Conservation (phyloP, 2,797 vertebrate genomes). For the Menidia menidia region DNA sequence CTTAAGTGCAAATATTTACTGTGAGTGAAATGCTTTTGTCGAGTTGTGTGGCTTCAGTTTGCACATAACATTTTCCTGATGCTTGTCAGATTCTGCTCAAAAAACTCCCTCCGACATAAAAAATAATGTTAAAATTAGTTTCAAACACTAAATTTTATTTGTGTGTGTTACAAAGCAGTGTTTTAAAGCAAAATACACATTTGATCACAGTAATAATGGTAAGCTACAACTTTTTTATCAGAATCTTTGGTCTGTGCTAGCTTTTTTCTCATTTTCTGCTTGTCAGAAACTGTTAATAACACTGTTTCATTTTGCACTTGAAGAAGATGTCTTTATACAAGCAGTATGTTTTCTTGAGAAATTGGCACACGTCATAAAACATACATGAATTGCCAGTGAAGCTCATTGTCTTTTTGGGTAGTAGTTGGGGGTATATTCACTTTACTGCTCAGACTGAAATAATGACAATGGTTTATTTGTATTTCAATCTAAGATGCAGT, state of each 20-base stretch:
- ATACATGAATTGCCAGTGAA: not conserved
- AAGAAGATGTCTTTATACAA: constrained; percentile 11
- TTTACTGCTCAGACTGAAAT: constrained; percentile 41
- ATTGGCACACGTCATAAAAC: constrained; percentile 9
- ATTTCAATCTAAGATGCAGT: constrained; percentile 14
- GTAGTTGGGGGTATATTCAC: constrained; percentile 42
- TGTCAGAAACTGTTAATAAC: not conserved
- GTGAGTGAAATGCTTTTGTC: not conserved
- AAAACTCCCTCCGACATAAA: not conserved
- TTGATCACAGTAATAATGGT: not conserved
- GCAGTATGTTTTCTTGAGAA: constrained; percentile 1
- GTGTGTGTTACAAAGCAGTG: not conserved
- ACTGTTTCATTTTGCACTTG: not conserved
- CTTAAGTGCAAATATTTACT: not conserved
- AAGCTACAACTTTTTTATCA: not conserved
- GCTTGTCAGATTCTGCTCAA: too few relatives aligned
- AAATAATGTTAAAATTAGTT: not conserved
- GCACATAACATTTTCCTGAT: not conserved
- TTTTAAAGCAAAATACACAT: not conserved
- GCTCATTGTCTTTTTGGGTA: constrained; percentile 8
- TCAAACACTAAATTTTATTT: not conserved
- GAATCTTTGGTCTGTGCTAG: not conserved
- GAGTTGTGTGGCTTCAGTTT: not conserved
- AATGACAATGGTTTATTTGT: constrained; percentile 25
- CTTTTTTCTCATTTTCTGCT: not conserved